These are phyloP conservation scores for Phoxinus dragarum DNA, from an alignment of 2,797 vertebrate genomes.

Conservation along the genomic window DNA sequence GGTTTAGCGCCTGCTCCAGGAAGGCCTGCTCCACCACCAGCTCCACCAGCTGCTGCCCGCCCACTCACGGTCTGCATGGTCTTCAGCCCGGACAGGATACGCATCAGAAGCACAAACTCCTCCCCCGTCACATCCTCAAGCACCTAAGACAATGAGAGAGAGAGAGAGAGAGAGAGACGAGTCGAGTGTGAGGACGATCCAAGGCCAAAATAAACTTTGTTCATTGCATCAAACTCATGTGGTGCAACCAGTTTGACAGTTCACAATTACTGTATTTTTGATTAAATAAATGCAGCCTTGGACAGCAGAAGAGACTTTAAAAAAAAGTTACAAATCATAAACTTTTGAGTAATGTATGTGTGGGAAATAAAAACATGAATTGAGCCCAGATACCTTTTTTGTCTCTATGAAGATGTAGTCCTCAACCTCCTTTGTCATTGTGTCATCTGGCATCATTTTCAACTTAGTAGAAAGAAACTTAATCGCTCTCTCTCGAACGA, in stretches of 20 bases:
- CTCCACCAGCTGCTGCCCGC: slow-evolving; percentile 93
- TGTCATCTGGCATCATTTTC: slow-evolving; percentile 90
- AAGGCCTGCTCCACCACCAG: slow-evolving; percentile 96
- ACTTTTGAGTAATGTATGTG: background rate
- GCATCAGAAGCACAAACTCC: slow-evolving; percentile 98
- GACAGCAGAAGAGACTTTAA: background rate
- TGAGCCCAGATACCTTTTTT: slow-evolving; percentile 84
- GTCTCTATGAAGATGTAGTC: slow-evolving; percentile 91
- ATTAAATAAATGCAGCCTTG: background rate
- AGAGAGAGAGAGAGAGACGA: background rate
- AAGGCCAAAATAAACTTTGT: background rate
- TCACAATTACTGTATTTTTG: background rate
- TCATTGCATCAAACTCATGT: background rate
- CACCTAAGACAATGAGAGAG: slow-evolving; percentile 76
- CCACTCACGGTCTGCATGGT: slow-evolving; percentile 94
- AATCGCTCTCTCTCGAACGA: slow-evolving; percentile 94
- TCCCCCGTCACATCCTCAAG: slow-evolving; percentile 97
- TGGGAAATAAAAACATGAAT: background rate
- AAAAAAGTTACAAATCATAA: background rate
- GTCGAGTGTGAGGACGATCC: background rate
- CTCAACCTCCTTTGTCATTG: slow-evolving; percentile 96
- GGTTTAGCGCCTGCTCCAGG: slow-evolving; percentile 93
- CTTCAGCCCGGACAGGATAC: slow-evolving; percentile 88
- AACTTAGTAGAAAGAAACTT: slow-evolving; percentile 95
- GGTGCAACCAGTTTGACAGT: background rate